A percentile compares a stretch with the other conserved stretches of the same genome.
Evolutionary conservation across 1,140 invertebrate species (phyloP).

Genomic region (Heliconius hermathena): DNA sequence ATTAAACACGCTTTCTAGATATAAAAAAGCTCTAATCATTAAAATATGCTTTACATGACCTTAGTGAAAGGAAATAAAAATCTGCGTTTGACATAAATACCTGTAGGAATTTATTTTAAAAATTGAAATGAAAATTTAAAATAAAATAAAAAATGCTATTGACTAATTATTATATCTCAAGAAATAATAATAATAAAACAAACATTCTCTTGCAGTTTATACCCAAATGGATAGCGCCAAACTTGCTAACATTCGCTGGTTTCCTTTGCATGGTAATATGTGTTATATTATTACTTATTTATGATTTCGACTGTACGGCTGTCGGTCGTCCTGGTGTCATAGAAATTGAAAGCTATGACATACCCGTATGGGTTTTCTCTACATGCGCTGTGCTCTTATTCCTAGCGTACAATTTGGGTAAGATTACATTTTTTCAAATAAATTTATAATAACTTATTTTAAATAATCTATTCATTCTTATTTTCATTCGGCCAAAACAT

Average conservation of each 20-base stretch:
- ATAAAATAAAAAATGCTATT: too few relatives aligned
- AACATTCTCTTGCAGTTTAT: conserved; percentile 85
- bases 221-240: conserved; percentile 96
- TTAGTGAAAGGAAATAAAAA: too few relatives aligned
- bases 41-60: too few relatives aligned
- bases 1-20: too few relatives aligned
- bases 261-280: conserved; percentile 95
- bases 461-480: too few relatives aligned
- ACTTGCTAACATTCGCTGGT: conserved; percentile 96
- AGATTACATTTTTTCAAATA: conserved; percentile 37
- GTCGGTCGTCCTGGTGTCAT: conserved; percentile 84
- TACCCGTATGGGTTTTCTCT: conserved; percentile 90
- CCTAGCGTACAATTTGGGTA: conserved; percentile 95
- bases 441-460: too few relatives aligned
- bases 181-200: not conserved
- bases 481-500: too few relatives aligned
- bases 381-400: conserved; percentile 95
- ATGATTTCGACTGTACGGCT: conserved; percentile 92
- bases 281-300: conserved; percentile 90
- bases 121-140: too few relatives aligned
- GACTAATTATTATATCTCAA: too few relatives aligned
- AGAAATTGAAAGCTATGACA: conserved; percentile 72
- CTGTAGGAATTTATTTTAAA: too few relatives aligned
- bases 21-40: too few relatives aligned
- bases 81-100: too few relatives aligned